Base-by-base conservation (phyloP, 2,888 invertebrate genomes). In the Plagiodera versicolora region DNA sequence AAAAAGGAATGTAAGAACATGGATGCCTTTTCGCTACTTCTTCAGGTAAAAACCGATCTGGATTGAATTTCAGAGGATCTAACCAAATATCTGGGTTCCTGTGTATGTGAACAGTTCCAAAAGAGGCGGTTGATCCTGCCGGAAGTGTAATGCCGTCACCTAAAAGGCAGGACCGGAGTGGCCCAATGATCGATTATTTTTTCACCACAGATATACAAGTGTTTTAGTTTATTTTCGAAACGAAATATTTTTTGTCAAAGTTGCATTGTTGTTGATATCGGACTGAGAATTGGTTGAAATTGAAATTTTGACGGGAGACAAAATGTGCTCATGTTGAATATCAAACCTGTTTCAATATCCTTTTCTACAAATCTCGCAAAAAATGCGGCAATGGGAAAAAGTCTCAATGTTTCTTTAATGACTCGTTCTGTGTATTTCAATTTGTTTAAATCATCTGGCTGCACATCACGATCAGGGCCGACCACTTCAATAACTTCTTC, bases 41-140 rank as follows among this genome's bases (percentile, higher is more conserved):
- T 68, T 86, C 84, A 0, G 84, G 82, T 24, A 83, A 72, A 70
- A 87, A 87, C 48, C 86, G 73, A 67, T 86, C 85, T 0, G 87
- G 87, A 63, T 84, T 78, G 74, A 86, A 87, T 57, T 72, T 74
- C 35, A 85, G 79, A 0, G 85, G 86, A 62, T 86, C 82, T 0
- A 83, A 84, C 82, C 84, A 87, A 51, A 82, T 77, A 55, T 75
- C 74, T 49, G 82, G 79, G 47, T 85, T 83, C 16, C 78, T 71
- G 64, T 84, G 84, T 5, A 83, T 75, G 35, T 77, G 72, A 65
- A 80, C 80, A 0, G 82, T 75, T 6, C 78, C 57, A 5, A 85
- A 73, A 1, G 79, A 83, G 49, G 81, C 79, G 0, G 81, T 78
- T 45, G 51, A 24, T 18, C 71, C 73, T 6, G 74, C 74, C 16